Base-by-base conservation (phyloP, 2,888 invertebrate species). In the Tenthredo livida region DNA sequence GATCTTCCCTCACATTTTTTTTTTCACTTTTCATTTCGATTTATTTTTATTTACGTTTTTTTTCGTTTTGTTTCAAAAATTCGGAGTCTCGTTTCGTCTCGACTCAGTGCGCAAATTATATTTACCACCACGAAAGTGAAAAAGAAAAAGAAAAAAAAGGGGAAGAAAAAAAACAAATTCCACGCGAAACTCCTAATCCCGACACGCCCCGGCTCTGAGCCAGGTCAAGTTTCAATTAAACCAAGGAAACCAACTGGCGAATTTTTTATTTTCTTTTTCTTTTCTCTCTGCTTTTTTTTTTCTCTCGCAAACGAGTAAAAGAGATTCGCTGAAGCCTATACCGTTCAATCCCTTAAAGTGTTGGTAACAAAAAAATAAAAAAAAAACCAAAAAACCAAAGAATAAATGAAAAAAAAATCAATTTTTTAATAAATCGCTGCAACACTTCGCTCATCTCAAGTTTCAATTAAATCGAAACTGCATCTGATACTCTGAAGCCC, bases 181-280 rank as follows among this genome's bases (percentile, higher is more conserved):
- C 73, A 43, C 2, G 40, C 21, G 21, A 73, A 43, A 21, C 73
- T 43, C 73, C 73, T 40, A 43, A 43, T 73, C 40, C 40, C 73
- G n/a, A 67, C 77, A 50, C 77, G 77, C 54, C 54, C 61, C 61
- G 21, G 9, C 25, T 61, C 61, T 10, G 10, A 25, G 61, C 25
- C 25, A 29, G 47, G 54, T 80, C 80, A 80, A 61, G 58, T 80
- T 80, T 80, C 80, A 80, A 80, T 80, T 80, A 80, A 61, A 80
- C 29, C 80, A 61, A 77, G 54, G 77, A 73, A 40, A 33, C 75
- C 78, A 61, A 25, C 80, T 80, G 58, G 61, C 61, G 61, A 77
- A 54, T 29, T 47, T 47, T 47, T 47, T 47, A 47, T 47, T 12
- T 47, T 15, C 15, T 4, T 12, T 12, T 43, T 75, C 17, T 50